Conservation (phyloP, 1,140 invertebrate genomes). For the Linepithema humile region DNA sequence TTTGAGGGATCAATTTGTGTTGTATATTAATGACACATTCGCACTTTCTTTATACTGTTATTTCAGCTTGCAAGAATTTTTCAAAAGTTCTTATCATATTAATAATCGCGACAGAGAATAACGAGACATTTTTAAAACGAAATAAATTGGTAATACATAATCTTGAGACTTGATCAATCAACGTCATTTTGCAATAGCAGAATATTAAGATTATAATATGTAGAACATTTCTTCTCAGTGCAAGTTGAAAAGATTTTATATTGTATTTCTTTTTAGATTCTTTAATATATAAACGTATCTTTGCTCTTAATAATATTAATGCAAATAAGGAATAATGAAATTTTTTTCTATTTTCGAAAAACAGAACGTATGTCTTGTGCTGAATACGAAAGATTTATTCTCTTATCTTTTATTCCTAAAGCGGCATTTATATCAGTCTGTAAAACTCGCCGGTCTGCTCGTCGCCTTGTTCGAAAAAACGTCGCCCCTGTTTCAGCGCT, state of each 20-base stretch:
- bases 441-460: not conserved
- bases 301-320: not conserved
- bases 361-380: not conserved
- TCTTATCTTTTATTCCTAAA: not conserved
- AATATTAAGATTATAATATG: not conserved
- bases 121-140: not conserved
- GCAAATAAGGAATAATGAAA: not conserved
- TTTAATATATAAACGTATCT: not conserved
- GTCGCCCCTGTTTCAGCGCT: not conserved
- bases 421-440: not conserved
- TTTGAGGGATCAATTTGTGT: conserved; percentile 2
- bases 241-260: not conserved
- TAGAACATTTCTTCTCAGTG: not conserved
- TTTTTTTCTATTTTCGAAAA: not conserved
- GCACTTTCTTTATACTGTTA: not conserved
- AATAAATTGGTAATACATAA: not conserved
- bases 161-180: not conserved
- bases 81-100: not conserved
- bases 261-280: not conserved
- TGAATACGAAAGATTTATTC: not conserved
- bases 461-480: not conserved
- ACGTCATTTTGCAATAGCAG: not conserved
- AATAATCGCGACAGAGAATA: not conserved
- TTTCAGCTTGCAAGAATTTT: not conserved
- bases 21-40: conserved; percentile 13